phyloP scores from a whole-genome alignment of 1,140 invertebrate genomes.

The Drepana arcuata region DNA sequence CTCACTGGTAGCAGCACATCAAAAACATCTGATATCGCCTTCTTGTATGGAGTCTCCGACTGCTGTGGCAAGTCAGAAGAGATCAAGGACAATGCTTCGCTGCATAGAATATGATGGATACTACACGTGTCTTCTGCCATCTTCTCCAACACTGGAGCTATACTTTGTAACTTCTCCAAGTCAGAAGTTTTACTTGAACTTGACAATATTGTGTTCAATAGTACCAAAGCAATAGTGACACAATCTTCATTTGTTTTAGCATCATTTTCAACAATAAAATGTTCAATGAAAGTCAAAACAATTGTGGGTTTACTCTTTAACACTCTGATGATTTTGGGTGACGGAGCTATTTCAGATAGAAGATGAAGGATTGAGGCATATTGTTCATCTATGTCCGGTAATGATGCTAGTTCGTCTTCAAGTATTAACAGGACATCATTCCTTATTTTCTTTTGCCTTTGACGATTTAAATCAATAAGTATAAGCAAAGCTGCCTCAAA shows the following conservation, averaged over 20 bases:
- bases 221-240: slow-evolving; percentile 64
- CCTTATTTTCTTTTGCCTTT: slow-evolving; percentile 18
- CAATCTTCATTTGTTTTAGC: slow-evolving; percentile 45
- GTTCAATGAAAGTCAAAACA: slow-evolving; percentile 52
- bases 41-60: slow-evolving; percentile 69
- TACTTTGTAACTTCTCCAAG: slow-evolving; percentile 22
- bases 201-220: slow-evolving; percentile 59
- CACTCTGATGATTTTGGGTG: slow-evolving; percentile 38
- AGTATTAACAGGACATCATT: slow-evolving; percentile 40
- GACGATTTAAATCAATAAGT: slow-evolving; percentile 27
- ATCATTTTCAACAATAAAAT: slow-evolving; percentile 38
- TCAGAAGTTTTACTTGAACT: slow-evolving; percentile 27
- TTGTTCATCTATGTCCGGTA: slow-evolving; percentile 45
- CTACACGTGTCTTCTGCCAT: slow-evolving; percentile 24
- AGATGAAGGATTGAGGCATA: slow-evolving; percentile 42
- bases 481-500: slow-evolving; percentile 33
- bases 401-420: slow-evolving; percentile 43
- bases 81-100: slow-evolving; percentile 43
- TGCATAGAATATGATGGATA: slow-evolving; percentile 37
- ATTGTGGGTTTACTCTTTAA: slow-evolving; percentile 46
- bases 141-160: slow-evolving; percentile 36
- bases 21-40: slow-evolving; percentile 78
- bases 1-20: slow-evolving; percentile 84
- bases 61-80: slow-evolving; percentile 23
- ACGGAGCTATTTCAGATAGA: slow-evolving; percentile 43